Evolutionary conservation across 2,888 invertebrate species (phyloP), one percentile per base, ranked within the genome.

Genomic region (Drosophila atripex): DNA sequence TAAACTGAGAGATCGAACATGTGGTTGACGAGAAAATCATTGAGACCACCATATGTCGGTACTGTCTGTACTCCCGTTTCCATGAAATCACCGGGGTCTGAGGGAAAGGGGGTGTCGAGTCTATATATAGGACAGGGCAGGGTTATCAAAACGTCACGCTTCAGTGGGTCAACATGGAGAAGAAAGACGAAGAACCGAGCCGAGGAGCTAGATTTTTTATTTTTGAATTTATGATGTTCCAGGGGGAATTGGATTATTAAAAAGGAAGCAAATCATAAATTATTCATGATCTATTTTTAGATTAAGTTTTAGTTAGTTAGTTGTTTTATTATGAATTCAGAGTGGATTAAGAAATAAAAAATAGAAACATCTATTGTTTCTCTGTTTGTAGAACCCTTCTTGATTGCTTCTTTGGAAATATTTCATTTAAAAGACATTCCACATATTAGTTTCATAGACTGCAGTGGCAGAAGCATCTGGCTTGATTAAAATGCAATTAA

Each of bases 141-240:
- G 88, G 85, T 88, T 88, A 84, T 84, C 88, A 86, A 63, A 84
- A 57, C 86, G 75, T 80, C 79, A 56, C 76, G 84, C 85, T 68
- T 76, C 71, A 88, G 65, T 84, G 87, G 87, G 76, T 86, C 85
- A 86, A 73, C 80, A 66, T 64, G 72, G 70, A 18, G 18, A 18
- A 18, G 18, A 74, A 60, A 76, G 59, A 70, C 50, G 52, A 59
- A 61, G 70, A 60, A 50, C 49, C 53, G 41, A 63, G 46, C 41
- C 32, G 58, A 43, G 63, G 65, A 66, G 28, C n/a, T 11, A 30
- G 35, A 38, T 23, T 51, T 18, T 21, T 21, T 21, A 4, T 16
- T 45, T 23, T 35, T 11, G 2, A 32, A 63, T 46, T 52, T 39
- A 64, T 52, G 51, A 52, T 28, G 11, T 16, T 2, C 14, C 49